Conservation (phyloP, 1,140 invertebrate genomes). For the Drosophila prosaltans region DNA sequence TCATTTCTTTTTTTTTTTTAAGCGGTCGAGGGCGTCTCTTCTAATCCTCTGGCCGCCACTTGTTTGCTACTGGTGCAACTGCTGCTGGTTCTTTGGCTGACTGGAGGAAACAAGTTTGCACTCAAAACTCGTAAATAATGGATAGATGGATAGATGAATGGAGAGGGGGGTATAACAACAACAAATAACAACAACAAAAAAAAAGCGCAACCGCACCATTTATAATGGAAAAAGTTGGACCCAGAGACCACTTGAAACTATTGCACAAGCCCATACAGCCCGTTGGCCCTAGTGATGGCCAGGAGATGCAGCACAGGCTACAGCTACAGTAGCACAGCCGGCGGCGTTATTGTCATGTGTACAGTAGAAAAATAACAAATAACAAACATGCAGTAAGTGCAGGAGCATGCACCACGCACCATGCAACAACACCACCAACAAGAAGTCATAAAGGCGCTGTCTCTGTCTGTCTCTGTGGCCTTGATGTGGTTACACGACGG, state of each 20-base stretch:
- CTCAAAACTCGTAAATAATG: conserved; percentile 81
- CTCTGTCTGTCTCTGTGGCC: conserved; percentile 64
- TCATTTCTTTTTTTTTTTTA: conserved; percentile 24
- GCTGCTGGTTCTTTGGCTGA: conserved; percentile 35
- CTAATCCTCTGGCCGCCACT: conserved; percentile 77
- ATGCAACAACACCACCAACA: conserved; percentile 20
- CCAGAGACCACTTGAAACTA: conserved; percentile 70
- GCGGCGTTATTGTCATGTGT: conserved; percentile 78
- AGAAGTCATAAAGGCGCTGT: conserved; percentile 40
- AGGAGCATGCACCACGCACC: background rate
- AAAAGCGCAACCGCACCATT: conserved; percentile 81
- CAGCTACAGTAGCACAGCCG: conserved; percentile 37
- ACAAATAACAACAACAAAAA: conserved; percentile 18
- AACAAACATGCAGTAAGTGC: conserved; percentile 60
- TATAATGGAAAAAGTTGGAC: conserved; percentile 79
- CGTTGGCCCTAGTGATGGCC: conserved; percentile 13
- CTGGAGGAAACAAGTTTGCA: conserved; percentile 69
- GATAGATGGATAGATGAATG: conserved; percentile 42
- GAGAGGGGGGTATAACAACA: background rate
- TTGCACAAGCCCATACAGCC: conserved; percentile 61
- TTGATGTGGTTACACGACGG: conserved; percentile 58
- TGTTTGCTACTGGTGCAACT: conserved; percentile 44
- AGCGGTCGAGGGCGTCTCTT: conserved; percentile 65
- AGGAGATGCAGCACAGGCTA: conserved; percentile 19
- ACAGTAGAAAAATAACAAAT: conserved; percentile 78